A percentile compares a stretch with the other conserved stretches of the same genome.
Evolutionary conservation across 1,140 invertebrate species (phyloP).

Genomic region (Papilio helenus): DNA sequence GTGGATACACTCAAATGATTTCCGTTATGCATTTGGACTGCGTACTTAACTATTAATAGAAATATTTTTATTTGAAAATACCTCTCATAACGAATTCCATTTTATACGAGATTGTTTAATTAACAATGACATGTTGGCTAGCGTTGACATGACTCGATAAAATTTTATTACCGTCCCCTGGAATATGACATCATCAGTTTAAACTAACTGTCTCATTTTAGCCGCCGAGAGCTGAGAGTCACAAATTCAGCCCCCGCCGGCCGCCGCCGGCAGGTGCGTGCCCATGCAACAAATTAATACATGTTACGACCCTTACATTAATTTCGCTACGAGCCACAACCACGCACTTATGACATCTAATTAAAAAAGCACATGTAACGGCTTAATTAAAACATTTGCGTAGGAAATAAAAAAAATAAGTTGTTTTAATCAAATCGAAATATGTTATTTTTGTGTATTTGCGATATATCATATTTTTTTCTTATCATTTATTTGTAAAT

Average conservation of each 20-base stretch:
- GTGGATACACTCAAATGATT: background rate
- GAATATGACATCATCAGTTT: slow-evolving; percentile 27
- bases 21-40: background rate
- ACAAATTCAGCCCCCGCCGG: slow-evolving; percentile 25
- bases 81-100: background rate
- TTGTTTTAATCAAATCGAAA: background rate
- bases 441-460: background rate
- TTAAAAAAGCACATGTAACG: slow-evolving; percentile 35
- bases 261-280: slow-evolving; percentile 30
- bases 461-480: background rate
- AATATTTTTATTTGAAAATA: background rate
- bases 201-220: slow-evolving; percentile 32
- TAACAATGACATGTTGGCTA: slow-evolving; percentile 11
- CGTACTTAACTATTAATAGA: background rate
- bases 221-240: slow-evolving; percentile 13
- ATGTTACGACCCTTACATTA: slow-evolving; percentile 38
- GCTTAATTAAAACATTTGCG: slow-evolving; percentile 28
- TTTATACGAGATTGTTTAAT: slow-evolving; percentile 7
- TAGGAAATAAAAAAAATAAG: slow-evolving; percentile 1
- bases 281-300: slow-evolving; percentile 39
- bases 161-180: slow-evolving; percentile 9
- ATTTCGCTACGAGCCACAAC: slow-evolving; percentile 35
- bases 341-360: slow-evolving; percentile 35
- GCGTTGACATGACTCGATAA: slow-evolving; percentile 13
- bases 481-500: background rate